Conservation (phyloP, 2,797 vertebrate species). For the Serranus cabrilla region DNA sequence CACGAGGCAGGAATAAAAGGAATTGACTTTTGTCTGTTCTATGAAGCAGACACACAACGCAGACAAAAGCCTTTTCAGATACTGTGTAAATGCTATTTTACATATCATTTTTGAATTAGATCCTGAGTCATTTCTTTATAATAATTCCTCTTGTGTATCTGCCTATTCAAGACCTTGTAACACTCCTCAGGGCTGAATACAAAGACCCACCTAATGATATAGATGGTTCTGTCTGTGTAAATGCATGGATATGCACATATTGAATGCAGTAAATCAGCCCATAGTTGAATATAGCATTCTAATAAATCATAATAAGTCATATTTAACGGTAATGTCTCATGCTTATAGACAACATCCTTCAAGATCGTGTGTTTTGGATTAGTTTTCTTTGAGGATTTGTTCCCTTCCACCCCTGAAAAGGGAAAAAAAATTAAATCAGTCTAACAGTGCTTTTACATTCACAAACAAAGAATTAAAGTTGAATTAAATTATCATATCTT, state of each 20-base stretch:
- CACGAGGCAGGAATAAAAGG: conserved; percentile 4
- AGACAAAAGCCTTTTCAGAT: conserved; percentile 3
- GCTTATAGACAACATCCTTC: not conserved
- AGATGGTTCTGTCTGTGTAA: not conserved
- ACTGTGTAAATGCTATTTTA: not conserved
- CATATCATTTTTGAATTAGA: conserved; percentile 8
- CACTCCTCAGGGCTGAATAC: not conserved
- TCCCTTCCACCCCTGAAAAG: not conserved
- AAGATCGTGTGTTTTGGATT: not conserved
- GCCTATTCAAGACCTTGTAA: not conserved
- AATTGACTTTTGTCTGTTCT: not conserved
- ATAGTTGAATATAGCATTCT: not conserved
- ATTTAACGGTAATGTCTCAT: not conserved
- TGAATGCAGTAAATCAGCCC: not conserved
- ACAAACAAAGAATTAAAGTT: not conserved
- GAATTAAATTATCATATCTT: not conserved
- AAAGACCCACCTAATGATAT: conserved; percentile 14
- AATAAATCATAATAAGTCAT: not conserved
- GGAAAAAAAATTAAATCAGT: not conserved
- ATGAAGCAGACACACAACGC: not conserved
- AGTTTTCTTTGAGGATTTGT: too few species aligned
- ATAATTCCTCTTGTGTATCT: not conserved
- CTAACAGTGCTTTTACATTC: not conserved
- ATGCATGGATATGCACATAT: not conserved
- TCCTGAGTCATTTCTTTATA: not conserved